Percentiles rank a stretch among this genome's conserved stretches.
Conservation (phyloP, 2,113 vertebrate genomes). For the Speoplatyrhinus poulsoni region DNA sequence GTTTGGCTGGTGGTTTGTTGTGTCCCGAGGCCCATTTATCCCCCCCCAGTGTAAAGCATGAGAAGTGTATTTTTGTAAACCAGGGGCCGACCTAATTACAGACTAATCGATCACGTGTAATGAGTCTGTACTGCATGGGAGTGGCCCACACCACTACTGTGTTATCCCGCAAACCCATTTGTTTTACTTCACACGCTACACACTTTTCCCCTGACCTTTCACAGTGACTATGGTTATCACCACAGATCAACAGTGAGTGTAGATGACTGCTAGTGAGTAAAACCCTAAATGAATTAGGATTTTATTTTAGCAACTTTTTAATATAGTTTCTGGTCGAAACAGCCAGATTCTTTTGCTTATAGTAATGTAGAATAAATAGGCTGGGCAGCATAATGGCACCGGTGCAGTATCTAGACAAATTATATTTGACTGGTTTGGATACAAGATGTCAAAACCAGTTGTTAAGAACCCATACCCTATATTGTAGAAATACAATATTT, state of each 20-base stretch:
- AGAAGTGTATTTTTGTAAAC: slow-evolving; percentile 65
- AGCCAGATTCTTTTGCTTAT: too few relatives aligned
- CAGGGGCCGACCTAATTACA: slow-evolving; percentile 65
- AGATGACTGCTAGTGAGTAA: too few relatives aligned
- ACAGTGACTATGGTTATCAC: background rate
- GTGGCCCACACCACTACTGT: slow-evolving; percentile 53
- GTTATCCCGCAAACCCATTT: slow-evolving; percentile 41
- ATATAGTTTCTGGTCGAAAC: too few relatives aligned
- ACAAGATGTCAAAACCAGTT: too few relatives aligned
- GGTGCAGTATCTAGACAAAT: too few relatives aligned
- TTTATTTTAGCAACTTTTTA: too few relatives aligned
- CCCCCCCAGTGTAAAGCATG: slow-evolving; percentile 27
- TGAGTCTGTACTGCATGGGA: slow-evolving; percentile 56
- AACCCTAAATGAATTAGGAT: too few relatives aligned
- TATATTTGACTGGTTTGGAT: too few relatives aligned
- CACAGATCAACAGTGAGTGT: too few relatives aligned
- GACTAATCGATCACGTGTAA: slow-evolving; percentile 69
- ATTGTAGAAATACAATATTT: background rate
- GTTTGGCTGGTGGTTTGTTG: slow-evolving; percentile 27
- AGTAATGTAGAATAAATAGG: too few relatives aligned
- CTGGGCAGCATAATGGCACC: too few relatives aligned
- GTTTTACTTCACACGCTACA: slow-evolving; percentile 53
- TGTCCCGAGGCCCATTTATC: slow-evolving; percentile 18
- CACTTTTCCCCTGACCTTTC: slow-evolving; percentile 19
- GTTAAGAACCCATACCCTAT: too few relatives aligned